Evolutionary conservation across 2,888 invertebrate genomes (phyloP).

Genomic region (Limnephilus marmoratus): DNA sequence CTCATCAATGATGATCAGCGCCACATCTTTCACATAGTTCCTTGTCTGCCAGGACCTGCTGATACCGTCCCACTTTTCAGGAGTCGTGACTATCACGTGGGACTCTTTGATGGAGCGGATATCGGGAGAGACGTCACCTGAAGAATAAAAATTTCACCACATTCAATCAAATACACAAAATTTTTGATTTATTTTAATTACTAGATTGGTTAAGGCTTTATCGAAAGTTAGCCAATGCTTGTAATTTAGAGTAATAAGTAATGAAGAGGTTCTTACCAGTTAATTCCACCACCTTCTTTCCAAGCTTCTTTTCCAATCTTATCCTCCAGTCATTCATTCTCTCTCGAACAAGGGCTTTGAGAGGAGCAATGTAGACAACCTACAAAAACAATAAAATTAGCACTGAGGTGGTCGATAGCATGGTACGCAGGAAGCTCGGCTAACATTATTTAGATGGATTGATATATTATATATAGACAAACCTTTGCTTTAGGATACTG

Average conservation of each 20-base stretch:
- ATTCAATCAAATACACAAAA: neutral
- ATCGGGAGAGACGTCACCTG: slow-evolving; percentile 87
- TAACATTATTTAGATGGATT: neutral
- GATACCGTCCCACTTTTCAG: slow-evolving; percentile 99
- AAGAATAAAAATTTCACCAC: neutral
- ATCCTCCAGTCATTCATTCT: slow-evolving; percentile 96
- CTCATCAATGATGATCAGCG: slow-evolving; percentile 97
- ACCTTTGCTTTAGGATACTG: slow-evolving; percentile 88
- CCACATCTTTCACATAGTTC: slow-evolving; percentile 94
- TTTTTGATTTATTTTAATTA: neutral
- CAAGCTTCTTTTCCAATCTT: slow-evolving; percentile 84
- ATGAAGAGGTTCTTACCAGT: slow-evolving; percentile 85
- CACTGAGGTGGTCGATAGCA: neutral
- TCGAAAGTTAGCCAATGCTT: neutral
- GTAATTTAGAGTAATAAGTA: slow-evolving; percentile 68
- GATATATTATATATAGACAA: slow-evolving; percentile 53
- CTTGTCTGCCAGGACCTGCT: slow-evolving; percentile 98
- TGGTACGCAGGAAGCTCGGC: neutral
- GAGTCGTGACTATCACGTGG: slow-evolving; percentile 98
- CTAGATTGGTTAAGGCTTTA: neutral
- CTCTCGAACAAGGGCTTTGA: slow-evolving; percentile 98
- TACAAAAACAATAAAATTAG: slow-evolving; percentile 69
- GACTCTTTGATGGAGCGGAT: slow-evolving; percentile 88
- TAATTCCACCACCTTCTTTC: slow-evolving; percentile 93
- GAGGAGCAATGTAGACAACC: slow-evolving; percentile 98